phyloP scores from a whole-genome alignment of 2,113 vertebrate genomes.

The Cololabis saira region DNA sequence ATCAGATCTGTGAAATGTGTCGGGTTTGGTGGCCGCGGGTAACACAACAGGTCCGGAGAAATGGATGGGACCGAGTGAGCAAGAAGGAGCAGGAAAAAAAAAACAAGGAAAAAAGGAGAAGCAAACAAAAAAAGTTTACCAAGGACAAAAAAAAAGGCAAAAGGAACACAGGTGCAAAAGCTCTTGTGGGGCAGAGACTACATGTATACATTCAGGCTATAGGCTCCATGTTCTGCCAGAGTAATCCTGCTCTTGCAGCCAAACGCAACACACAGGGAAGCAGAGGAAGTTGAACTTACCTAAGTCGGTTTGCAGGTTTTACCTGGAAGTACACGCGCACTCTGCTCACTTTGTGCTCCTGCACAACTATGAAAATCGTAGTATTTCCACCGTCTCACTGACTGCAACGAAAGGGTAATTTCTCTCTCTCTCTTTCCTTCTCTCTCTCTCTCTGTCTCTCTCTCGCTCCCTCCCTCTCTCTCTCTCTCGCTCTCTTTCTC shows the following conservation, averaged over 20 bases:
- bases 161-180: slow-evolving; percentile 73
- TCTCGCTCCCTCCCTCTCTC: neutral
- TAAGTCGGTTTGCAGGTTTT: slow-evolving; percentile 58
- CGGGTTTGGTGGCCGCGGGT: slow-evolving; percentile 19
- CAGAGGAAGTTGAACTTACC: slow-evolving; percentile 55
- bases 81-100: neutral
- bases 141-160: slow-evolving; percentile 57
- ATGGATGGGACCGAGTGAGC: neutral
- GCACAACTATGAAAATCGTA: slow-evolving; percentile 68
- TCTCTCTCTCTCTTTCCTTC: slow-evolving; percentile 41
- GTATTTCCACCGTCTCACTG: slow-evolving; percentile 67
- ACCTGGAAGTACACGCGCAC: slow-evolving; percentile 68
- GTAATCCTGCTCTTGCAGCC: slow-evolving; percentile 27
- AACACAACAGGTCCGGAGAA: slow-evolving; percentile 42
- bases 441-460: slow-evolving; percentile 4
- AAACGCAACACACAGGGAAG: slow-evolving; percentile 11
- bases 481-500: neutral
- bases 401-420: slow-evolving; percentile 65
- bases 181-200: slow-evolving; percentile 20
- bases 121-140: slow-evolving; percentile 24
- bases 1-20: slow-evolving; percentile 39
- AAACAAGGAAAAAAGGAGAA: neutral
- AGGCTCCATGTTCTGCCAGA: slow-evolving; percentile 63
- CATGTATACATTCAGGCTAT: slow-evolving; percentile 42
- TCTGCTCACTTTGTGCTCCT: slow-evolving; percentile 54